Conservation (phyloP, 2,888 invertebrate species). For the Pimpla rufipes region DNA sequence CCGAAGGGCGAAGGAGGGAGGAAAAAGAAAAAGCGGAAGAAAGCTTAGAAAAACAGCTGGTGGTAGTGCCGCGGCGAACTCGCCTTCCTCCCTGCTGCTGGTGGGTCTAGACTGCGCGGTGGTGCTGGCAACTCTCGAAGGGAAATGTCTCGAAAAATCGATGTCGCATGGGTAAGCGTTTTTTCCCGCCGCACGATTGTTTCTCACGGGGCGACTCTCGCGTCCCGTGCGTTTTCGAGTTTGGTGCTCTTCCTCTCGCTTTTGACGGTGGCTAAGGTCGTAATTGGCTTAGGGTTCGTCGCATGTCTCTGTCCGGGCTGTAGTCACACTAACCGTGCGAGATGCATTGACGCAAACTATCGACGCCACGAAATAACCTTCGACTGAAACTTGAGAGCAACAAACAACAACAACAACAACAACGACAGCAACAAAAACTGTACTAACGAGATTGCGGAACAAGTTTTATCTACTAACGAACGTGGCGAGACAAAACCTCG, state of each 20-base stretch:
- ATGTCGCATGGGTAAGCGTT: slow-evolving; percentile 25
- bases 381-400: neutral
- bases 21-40: slow-evolving; percentile 16
- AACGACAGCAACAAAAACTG: neutral
- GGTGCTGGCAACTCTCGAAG: slow-evolving; percentile 62
- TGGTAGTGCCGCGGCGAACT: slow-evolving; percentile 62
- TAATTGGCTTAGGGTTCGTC: slow-evolving; percentile 25
- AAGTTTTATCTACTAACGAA: slow-evolving; percentile 2
- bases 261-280: slow-evolving; percentile 6
- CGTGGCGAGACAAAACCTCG: neutral
- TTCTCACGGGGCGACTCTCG: neutral
- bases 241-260: slow-evolving; percentile 13
- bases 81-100: slow-evolving; percentile 77
- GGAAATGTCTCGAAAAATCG: slow-evolving; percentile 8
- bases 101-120: slow-evolving; percentile 77
- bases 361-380: neutral
- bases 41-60: slow-evolving; percentile 10
- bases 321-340: slow-evolving; percentile 13
- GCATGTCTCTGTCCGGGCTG: neutral
- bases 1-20: slow-evolving; percentile 6
- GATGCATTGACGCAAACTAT: neutral
- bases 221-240: slow-evolving; percentile 6
- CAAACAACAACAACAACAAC: neutral
- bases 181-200: neutral
- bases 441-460: slow-evolving; percentile 5